A percentile compares a stretch with the other conserved stretches of the same genome.
phyloP scores from a whole-genome alignment of 2,797 vertebrate species.

The Moxostoma hubbsi region DNA sequence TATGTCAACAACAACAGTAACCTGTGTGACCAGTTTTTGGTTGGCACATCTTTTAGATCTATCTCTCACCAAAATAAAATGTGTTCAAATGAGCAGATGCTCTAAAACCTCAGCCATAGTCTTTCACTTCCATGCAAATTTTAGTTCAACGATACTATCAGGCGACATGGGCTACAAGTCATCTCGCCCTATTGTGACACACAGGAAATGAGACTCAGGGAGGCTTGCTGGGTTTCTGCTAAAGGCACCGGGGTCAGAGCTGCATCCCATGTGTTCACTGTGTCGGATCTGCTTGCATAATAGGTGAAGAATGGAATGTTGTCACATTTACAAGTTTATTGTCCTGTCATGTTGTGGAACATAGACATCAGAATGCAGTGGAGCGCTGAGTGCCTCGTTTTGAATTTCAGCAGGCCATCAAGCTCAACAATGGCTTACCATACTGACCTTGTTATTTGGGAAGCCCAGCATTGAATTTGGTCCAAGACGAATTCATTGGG shows the following conservation, averaged over 20 bases:
- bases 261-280: constrained; percentile 36
- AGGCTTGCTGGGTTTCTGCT: neutral
- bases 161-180: neutral
- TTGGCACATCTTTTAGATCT: neutral
- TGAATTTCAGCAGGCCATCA: constrained; percentile 17
- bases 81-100: neutral
- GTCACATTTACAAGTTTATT: constrained; percentile 66
- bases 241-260: neutral
- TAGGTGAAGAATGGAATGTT: constrained; percentile 71
- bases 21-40: constrained; percentile 17
- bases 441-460: constrained; percentile 25
- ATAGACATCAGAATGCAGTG: constrained; percentile 68
- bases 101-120: neutral
- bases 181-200: neutral
- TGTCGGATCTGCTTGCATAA: constrained; percentile 65
- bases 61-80: neutral
- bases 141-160: neutral
- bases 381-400: constrained; percentile 64
- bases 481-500: constrained; percentile 8
- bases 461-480: constrained; percentile 17
- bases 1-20: constrained; percentile 18
- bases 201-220: constrained; percentile 13
- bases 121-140: neutral
- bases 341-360: constrained; percentile 69
- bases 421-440: constrained; percentile 29